Evolutionary conservation across 2,113 vertebrate genomes (phyloP).

Genomic region (Prionailurus viverrinus): DNA sequence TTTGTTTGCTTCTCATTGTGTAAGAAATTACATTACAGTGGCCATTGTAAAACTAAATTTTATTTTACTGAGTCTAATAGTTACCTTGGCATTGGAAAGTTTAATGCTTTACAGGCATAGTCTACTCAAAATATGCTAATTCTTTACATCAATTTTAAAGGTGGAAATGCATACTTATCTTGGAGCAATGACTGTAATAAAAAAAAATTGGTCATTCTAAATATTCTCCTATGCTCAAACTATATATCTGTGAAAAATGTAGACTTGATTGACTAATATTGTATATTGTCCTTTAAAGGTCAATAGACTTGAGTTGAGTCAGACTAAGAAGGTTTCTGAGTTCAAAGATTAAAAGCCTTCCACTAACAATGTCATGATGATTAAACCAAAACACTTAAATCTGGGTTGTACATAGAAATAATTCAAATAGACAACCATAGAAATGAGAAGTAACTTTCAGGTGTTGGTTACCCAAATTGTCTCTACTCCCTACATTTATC

Average conservation of each 20-base stretch:
- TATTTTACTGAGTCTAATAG: neutral
- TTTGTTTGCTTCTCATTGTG: neutral
- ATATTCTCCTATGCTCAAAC: neutral
- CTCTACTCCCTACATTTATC: neutral
- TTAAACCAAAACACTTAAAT: conserved; percentile 32
- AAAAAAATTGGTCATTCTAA: neutral
- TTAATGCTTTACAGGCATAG: neutral
- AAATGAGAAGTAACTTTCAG: conserved; percentile 13
- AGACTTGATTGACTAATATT: neutral
- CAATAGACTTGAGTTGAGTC: neutral
- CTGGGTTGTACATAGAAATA: neutral
- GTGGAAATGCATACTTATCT: neutral
- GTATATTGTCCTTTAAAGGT: neutral
- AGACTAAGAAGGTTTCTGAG: neutral
- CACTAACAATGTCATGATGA: neutral
- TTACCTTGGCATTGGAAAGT: neutral
- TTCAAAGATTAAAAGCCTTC: neutral
- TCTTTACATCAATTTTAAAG: neutral
- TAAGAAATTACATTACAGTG: neutral
- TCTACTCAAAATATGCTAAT: neutral
- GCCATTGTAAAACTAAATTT: neutral
- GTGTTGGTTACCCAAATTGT: neutral
- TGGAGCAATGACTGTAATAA: neutral
- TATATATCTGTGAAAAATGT: neutral
- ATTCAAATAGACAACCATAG: conserved; percentile 30